A percentile compares a stretch with the other conserved stretches of the same genome.
Evolutionary conservation across 2,113 vertebrate genomes (phyloP).

Genomic region (Scatophagus argus): DNA sequence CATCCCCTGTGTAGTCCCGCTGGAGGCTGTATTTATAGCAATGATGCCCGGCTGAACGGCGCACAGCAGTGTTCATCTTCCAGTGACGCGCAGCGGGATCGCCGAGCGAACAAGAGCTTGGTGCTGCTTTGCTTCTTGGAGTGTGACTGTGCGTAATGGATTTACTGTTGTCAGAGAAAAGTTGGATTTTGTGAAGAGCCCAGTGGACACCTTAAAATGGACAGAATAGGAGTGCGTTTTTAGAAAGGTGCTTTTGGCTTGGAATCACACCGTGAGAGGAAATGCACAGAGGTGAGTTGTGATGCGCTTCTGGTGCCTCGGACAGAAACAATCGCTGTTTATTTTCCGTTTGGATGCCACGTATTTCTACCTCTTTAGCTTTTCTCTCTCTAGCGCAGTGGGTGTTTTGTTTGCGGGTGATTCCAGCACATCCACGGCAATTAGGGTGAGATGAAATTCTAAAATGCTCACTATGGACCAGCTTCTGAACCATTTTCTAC

Average conservation of each 20-base stretch:
- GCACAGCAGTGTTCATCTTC: conserved; percentile 44
- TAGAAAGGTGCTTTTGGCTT: conserved; percentile 59
- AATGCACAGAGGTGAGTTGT: conserved; percentile 84
- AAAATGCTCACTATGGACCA: not conserved
- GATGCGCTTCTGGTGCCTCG: conserved; percentile 40
- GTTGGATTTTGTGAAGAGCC: conserved; percentile 78
- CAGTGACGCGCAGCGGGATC: conserved; percentile 31
- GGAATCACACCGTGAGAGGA: conserved; percentile 74
- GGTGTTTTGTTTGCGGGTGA: not conserved
- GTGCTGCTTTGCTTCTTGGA: not conserved
- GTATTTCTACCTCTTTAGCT: not conserved
- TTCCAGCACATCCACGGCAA: not conserved
- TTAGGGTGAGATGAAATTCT: not conserved
- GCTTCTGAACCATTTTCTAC: not conserved
- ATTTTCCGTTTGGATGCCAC: not conserved
- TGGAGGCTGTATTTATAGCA: conserved; percentile 29
- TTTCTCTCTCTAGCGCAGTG: no score
- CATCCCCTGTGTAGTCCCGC: conserved; percentile 13
- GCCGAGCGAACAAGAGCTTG: conserved; percentile 34
- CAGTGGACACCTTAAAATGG: conserved; percentile 64
- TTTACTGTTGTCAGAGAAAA: conserved; percentile 77
- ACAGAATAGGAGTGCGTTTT: conserved; percentile 56
- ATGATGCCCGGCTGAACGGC: conserved; percentile 62
- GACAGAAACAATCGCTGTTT: not conserved
- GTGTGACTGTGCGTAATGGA: conserved; percentile 72